Base-by-base conservation (phyloP, 1,140 invertebrate genomes). In the Capitella teleta region DNA sequence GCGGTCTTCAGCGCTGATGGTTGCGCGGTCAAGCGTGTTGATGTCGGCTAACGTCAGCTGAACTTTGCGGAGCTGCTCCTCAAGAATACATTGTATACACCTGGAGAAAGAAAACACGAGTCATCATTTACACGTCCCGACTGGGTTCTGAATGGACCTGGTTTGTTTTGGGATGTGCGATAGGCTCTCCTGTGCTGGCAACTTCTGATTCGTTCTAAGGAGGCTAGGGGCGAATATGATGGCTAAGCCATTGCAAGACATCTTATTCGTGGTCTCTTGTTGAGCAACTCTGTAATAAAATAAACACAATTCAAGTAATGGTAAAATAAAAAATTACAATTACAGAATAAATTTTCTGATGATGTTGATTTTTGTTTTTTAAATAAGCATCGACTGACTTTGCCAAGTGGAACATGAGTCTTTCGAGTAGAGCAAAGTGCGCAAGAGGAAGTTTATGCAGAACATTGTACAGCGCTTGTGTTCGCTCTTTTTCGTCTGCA, bases 161-260 rank as follows among this genome's bases (percentile, higher is more conserved):
- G 70, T 74, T 57, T 77, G 74, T 58, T 72, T 69, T 16, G 67
- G 60, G 34, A 77, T 71, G 49, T 76, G 71, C 58, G 82, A 80
- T 43, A 93, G 75, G 57, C 86, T 86, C 64, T 90, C 89, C 70
- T 94, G 90, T 14, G 88, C 89, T 26, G 87, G 86, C 44, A 91
- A 77, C 38, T 80, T 69, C 64, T 87, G 83, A 67, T 86, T 86
- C 28, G 87, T 88, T 43, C 89, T 77, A 49, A 96, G 73, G 45
- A 96, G 85, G 70, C 89, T 94, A 5, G 92, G 92, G 10, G 90
- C 89, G 74, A 95, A 95, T 38, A 96, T 87, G 57, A 95, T 92
- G 16, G 92, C 87, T 46, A 97, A 72, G 34, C 87, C 86, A 59
- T 86, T 86, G 0, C 87, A 78, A 55, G 83, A 87, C 92, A 97